Evolutionary conservation across 2,797 vertebrate genomes (phyloP).

Genomic region (Aphelocoma californica): DNA sequence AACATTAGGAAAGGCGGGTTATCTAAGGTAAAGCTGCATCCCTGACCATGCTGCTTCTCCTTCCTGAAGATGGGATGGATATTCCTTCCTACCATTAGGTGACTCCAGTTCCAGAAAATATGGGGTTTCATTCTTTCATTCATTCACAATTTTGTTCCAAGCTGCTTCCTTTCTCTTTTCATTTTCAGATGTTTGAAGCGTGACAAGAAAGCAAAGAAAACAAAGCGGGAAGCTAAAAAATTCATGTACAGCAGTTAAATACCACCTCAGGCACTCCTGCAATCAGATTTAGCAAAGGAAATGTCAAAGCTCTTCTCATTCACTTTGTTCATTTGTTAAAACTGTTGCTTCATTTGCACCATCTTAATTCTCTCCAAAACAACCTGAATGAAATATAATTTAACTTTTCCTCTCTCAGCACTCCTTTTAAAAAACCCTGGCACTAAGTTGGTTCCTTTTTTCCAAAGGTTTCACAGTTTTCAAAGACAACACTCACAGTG

Average conservation of each 20-base stretch:
- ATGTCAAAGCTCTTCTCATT: not conserved
- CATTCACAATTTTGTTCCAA: not conserved
- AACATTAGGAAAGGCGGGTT: not conserved
- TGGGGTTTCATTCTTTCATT: rapidly evolving
- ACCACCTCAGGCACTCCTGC: not conserved
- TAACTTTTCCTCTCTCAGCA: not conserved
- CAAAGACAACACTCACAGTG: not conserved
- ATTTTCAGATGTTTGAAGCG: not conserved
- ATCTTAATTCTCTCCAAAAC: not conserved
- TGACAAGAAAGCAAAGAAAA: not conserved
- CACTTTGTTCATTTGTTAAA: not conserved
- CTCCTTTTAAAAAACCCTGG: rapidly evolving
- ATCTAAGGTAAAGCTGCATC: not conserved
- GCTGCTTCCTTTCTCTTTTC: not conserved
- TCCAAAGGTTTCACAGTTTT: not conserved
- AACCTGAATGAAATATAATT: not conserved
- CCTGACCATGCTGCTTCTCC: not conserved
- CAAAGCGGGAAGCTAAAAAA: not conserved
- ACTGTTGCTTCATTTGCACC: not conserved
- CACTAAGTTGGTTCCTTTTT: not conserved
- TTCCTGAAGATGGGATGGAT: not conserved
- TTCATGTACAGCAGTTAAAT: not conserved
- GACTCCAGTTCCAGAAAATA: not conserved
- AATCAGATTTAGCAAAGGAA: not conserved
- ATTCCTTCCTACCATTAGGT: not conserved